Conservation (phyloP, 2,888 invertebrate species). For the Plebejus melissa region DNA sequence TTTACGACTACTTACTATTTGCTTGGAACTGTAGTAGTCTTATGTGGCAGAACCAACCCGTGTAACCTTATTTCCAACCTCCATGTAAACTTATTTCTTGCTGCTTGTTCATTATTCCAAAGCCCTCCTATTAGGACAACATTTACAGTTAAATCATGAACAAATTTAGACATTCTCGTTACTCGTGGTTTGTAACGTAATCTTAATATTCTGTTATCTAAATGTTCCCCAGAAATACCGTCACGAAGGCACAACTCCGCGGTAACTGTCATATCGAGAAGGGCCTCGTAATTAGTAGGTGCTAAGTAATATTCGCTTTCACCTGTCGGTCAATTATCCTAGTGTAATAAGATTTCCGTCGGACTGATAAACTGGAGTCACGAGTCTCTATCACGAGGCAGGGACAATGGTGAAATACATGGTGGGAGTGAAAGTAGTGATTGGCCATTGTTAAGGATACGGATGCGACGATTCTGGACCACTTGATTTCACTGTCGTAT, state of each 20-base stretch:
- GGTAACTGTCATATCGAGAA: background rate
- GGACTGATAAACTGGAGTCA: constrained; percentile 63
- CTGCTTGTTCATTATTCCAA: background rate
- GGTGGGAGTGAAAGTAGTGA: constrained; percentile 72
- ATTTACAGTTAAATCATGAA: background rate
- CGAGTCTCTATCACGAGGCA: constrained; percentile 72
- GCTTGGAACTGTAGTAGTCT: no score
- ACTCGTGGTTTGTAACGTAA: background rate
- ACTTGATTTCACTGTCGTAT: constrained; percentile 57
- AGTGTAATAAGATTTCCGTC: constrained; percentile 60
- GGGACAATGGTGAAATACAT: constrained; percentile 64
- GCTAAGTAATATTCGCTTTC: constrained; percentile 55
- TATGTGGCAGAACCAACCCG: background rate
- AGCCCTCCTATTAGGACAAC: background rate
- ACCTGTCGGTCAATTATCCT: constrained; percentile 65
- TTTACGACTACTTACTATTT: no score
- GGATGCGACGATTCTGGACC: constrained; percentile 59
- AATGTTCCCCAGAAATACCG: constrained; percentile 7
- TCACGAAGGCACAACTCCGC: constrained; percentile 8
- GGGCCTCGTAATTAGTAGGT: constrained; percentile 21
- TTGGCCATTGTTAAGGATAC: constrained; percentile 62
- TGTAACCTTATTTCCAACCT: background rate
- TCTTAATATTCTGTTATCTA: constrained; percentile 4
- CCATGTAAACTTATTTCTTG: background rate
- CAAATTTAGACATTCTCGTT: background rate